A percentile compares a stretch with the other conserved stretches of the same genome.
These are phyloP conservation scores for Napeogenes sylphis DNA, from an alignment of 2,888 invertebrate species.

Conservation along the genomic window DNA sequence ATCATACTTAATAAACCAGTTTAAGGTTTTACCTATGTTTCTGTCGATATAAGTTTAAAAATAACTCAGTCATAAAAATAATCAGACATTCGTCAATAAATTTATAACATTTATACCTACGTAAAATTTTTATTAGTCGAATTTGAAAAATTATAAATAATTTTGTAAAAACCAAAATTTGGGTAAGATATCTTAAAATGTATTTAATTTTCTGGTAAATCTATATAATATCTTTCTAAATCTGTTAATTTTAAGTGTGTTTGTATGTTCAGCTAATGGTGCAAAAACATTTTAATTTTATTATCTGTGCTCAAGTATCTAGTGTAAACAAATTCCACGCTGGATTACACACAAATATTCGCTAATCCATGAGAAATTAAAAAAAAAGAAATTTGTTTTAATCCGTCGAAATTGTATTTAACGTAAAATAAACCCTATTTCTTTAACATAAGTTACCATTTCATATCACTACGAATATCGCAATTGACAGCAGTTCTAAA, in stretches of 20 bases:
- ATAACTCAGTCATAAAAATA: too few relatives aligned
- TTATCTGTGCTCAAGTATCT: constrained; percentile 24
- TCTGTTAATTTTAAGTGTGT: constrained; percentile 10
- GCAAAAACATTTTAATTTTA: constrained; percentile 18
- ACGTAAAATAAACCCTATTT: constrained; percentile 9
- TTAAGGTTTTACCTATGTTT: too few relatives aligned
- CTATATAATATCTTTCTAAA: background rate
- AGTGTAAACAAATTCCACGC: constrained; percentile 31
- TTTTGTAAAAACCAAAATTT: too few relatives aligned
- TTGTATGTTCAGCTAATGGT: constrained; percentile 14
- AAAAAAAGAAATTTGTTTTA: constrained; percentile 29
- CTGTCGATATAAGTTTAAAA: too few relatives aligned
- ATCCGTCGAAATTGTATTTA: constrained; percentile 12
- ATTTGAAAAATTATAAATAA: too few relatives aligned
- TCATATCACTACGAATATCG: too few relatives aligned
- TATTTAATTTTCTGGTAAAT: background rate
- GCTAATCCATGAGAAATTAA: constrained; percentile 25
- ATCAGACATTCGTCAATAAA: too few relatives aligned
- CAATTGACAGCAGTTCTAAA: too few relatives aligned
- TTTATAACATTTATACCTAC: too few relatives aligned
- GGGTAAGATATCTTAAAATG: background rate
- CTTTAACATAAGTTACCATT: too few relatives aligned
- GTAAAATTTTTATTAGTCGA: too few relatives aligned
- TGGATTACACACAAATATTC: constrained; percentile 29
- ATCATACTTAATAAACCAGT: too few relatives aligned